A percentile compares a stretch with the other conserved stretches of the same genome.
Evolutionary conservation across 2,113 vertebrate genomes (phyloP).

Genomic region (Prionailurus viverrinus): DNA sequence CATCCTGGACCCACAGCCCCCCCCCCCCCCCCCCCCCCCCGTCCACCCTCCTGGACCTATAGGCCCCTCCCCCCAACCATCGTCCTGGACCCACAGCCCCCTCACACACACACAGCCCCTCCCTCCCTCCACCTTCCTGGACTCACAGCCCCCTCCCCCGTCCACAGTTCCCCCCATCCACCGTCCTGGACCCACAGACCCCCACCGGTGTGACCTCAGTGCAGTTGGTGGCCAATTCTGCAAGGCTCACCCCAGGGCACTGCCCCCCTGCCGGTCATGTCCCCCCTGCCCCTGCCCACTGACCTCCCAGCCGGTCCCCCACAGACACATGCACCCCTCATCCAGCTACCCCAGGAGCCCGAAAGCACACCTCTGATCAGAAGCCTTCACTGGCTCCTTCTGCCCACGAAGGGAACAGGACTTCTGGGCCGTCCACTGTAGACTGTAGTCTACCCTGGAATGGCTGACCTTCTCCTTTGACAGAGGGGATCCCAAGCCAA

Average conservation of each 20-base stretch:
- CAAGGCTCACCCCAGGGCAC: not conserved
- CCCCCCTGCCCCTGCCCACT: no score
- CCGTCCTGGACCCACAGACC: no score
- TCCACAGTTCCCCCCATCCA: no score
- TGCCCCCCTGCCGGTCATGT: not conserved
- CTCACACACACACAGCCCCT: no score
- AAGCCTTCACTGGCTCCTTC: not conserved
- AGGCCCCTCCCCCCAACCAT: no score
- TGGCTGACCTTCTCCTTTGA: not conserved
- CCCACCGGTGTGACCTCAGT: not conserved
- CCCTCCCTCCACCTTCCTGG: no score
- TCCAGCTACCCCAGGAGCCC: not conserved
- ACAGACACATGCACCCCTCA: accelerated
- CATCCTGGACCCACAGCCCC: no score
- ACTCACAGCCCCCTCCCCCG: no score
- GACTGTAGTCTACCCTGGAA: not conserved
- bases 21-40: no score
- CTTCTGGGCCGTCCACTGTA: not conserved
- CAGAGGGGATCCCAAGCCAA: not conserved
- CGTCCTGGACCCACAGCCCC: no score
- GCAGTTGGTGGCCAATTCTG: not conserved
- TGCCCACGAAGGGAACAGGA: not conserved
- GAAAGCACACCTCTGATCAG: not conserved
- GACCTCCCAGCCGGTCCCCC: not conserved
- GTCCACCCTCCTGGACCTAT: no score